These are phyloP conservation scores for Homarus americanus DNA, from an alignment of 1,140 invertebrate genomes.

Conservation along the genomic window DNA sequence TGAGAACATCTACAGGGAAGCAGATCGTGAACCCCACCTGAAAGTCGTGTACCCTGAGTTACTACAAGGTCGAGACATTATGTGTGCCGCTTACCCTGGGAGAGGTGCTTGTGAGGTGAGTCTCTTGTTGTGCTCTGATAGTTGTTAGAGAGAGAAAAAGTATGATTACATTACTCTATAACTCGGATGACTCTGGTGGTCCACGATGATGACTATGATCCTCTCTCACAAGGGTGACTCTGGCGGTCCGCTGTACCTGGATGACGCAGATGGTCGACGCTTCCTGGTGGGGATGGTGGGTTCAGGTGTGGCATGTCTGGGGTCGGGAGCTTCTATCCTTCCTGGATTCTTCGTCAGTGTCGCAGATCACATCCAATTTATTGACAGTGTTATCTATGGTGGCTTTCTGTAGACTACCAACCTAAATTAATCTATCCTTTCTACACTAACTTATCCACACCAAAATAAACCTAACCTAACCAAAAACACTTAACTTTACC, in stretches of 20 bases:
- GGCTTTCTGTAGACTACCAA: too few relatives aligned
- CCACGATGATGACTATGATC: not conserved
- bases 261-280: not conserved
- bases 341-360: slow-evolving; percentile 41
- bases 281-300: slow-evolving; percentile 38
- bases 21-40: not conserved
- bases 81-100: slow-evolving; percentile 40
- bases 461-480: too few relatives aligned
- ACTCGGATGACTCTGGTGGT: not conserved
- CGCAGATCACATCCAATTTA: slow-evolving; percentile 35
- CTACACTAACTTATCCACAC: too few relatives aligned
- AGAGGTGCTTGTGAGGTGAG: slow-evolving; percentile 51
- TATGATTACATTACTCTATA: too few relatives aligned
- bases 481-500: too few relatives aligned
- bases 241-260: slow-evolving; percentile 19
- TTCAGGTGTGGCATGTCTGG: not conserved
- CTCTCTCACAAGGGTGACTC: slow-evolving; percentile 29
- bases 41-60: slow-evolving; percentile 20
- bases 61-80: slow-evolving; percentile 16
- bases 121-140: not conserved
- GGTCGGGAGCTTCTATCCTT: not conserved
- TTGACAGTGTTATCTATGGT: slow-evolving; percentile 37
- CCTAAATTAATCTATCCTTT: too few relatives aligned
- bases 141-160: too few relatives aligned
- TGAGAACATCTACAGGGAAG: slow-evolving; percentile 20